Conservation (phyloP, 2,113 vertebrate genomes). For the Haemorhous mexicanus region DNA sequence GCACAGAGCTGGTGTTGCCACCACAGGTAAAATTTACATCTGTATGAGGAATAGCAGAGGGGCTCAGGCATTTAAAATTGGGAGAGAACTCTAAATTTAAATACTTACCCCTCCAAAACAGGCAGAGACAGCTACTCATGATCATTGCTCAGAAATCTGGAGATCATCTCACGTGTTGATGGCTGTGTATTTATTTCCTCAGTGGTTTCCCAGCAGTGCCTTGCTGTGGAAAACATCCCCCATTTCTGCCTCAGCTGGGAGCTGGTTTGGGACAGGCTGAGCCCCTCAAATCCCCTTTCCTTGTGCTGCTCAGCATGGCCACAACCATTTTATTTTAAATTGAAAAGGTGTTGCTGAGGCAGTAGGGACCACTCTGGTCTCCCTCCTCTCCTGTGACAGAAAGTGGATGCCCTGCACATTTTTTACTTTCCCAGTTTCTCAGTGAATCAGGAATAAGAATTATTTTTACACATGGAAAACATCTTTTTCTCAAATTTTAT, state of each 20-base stretch:
- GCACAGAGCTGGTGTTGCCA: neutral
- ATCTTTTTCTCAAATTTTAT: neutral
- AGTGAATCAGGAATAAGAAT: neutral
- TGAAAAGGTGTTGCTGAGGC: fast-evolving
- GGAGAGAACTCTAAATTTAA: neutral
- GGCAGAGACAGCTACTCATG: neutral
- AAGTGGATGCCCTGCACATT: neutral
- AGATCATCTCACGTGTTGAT: neutral
- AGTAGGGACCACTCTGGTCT: neutral
- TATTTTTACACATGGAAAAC: neutral
- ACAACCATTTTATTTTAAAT: neutral
- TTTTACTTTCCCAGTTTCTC: neutral
- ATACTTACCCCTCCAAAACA: neutral
- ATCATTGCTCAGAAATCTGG: neutral
- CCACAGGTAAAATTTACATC: neutral
- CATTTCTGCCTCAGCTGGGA: neutral
- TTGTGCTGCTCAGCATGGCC: neutral
- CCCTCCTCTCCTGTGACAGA: neutral
- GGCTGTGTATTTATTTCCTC: neutral
- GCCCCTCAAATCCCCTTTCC: neutral
- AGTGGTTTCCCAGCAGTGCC: neutral
- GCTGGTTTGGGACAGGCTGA: neutral
- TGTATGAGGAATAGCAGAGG: neutral
- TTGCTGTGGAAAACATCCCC: neutral
- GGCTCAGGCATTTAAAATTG: neutral